Percentiles rank a stretch among this genome's conserved stretches.
phyloP scores from a whole-genome alignment of 2,113 vertebrate species.

The Promerops cafer region DNA sequence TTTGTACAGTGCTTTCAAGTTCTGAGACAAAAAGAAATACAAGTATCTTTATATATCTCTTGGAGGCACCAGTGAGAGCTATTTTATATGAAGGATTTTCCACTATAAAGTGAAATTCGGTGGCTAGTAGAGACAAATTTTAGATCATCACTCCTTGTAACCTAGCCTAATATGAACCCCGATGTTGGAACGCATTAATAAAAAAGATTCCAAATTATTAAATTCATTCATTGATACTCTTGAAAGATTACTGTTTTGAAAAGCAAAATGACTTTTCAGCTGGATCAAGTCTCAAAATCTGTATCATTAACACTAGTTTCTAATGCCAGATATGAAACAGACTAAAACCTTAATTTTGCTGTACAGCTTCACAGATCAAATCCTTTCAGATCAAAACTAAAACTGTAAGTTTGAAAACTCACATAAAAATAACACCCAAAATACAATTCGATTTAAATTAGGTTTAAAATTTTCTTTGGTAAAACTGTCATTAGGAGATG shows the following conservation, averaged over 20 bases:
- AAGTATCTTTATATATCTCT: not conserved
- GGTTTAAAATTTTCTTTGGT: not conserved
- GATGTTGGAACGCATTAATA: not conserved
- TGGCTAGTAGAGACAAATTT: not conserved
- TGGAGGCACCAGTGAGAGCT: not conserved
- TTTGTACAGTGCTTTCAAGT: not conserved
- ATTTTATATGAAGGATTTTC: not conserved
- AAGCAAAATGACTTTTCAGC: not conserved
- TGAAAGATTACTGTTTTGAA: not conserved
- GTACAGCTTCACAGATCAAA: not conserved
- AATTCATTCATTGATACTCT: not conserved
- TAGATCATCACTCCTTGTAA: not conserved
- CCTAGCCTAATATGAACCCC: not conserved
- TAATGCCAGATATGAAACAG: not conserved
- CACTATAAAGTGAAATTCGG: not conserved
- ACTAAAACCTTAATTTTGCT: not conserved
- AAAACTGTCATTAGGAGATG: not conserved
- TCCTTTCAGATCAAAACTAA: not conserved
- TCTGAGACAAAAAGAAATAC: not conserved
- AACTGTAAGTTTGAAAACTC: not conserved
- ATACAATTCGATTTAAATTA: not conserved
- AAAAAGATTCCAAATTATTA: not conserved
- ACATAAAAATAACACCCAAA: not conserved
- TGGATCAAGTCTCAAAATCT: not conserved
- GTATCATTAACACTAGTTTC: not conserved